phyloP scores from a whole-genome alignment of 1,140 invertebrate genomes.

The Penaeus chinensis region DNA sequence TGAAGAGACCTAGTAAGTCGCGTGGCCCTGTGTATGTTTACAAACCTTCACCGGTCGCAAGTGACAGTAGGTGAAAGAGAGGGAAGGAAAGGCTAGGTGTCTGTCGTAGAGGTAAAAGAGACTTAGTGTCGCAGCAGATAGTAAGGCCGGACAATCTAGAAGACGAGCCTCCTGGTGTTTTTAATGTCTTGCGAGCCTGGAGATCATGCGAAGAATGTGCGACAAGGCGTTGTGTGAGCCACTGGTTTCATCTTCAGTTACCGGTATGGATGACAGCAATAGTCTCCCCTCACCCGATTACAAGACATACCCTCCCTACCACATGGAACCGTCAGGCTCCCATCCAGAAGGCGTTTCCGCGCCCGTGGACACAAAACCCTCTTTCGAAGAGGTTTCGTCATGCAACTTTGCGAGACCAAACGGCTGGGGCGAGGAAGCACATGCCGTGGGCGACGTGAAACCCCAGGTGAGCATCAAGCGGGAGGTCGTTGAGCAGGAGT shows the following conservation, averaged over 20 bases:
- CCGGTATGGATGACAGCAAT: conserved; percentile 26
- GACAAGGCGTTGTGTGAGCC: conserved; percentile 50
- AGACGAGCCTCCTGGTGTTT: not conserved
- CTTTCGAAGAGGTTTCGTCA: conserved; percentile 39
- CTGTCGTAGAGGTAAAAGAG: no score
- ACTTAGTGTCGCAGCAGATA: no score
- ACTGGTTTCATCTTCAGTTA: conserved; percentile 41
- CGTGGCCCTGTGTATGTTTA: not conserved
- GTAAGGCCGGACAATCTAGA: not conserved
- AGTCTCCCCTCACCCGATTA: conserved; percentile 32
- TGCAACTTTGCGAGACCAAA: conserved; percentile 38
- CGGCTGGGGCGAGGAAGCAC: conserved; percentile 25
- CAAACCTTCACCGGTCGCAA: not conserved
- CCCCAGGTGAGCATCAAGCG: conserved; percentile 42
- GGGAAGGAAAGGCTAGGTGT: no score
- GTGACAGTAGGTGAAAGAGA: no score
- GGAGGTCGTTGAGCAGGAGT: conserved; percentile 24
- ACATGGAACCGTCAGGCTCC: conserved; percentile 23
- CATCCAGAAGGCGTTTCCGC: not conserved
- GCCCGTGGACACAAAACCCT: conserved; percentile 31
- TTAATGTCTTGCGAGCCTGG: conserved; percentile 13
- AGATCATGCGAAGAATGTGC: conserved; percentile 41
- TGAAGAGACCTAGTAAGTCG: no score
- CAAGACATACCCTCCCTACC: conserved; percentile 12
- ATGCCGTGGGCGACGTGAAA: conserved; percentile 42